Evolutionary conservation across 2,888 invertebrate species (phyloP).

Genomic region (Tiliacea citrago): DNA sequence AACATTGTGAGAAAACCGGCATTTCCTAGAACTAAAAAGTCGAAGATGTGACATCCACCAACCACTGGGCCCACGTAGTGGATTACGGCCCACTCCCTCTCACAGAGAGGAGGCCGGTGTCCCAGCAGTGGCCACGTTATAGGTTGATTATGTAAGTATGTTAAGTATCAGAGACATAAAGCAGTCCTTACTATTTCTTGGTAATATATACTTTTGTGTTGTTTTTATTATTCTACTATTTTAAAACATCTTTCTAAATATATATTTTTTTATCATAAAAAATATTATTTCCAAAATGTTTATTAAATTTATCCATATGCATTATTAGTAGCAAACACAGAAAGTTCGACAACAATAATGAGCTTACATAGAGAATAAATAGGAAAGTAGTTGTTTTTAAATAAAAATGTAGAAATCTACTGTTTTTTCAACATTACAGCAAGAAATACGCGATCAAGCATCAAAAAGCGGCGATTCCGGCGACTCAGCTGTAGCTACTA

Average conservation of each 20-base stretch:
- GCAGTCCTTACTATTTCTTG: not conserved
- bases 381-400: not conserved
- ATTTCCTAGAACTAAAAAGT: too few species aligned
- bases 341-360: not conserved
- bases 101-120: too few species aligned
- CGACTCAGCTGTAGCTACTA: constrained; percentile 76
- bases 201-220: not conserved
- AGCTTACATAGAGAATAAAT: not conserved
- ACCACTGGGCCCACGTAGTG: too few species aligned
- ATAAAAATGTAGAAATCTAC: not conserved
- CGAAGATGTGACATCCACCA: too few species aligned
- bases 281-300: not conserved
- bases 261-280: not conserved
- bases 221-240: not conserved
- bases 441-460: constrained; percentile 69
- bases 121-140: too few species aligned
- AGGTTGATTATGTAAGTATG: too few species aligned
- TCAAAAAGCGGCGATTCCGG: constrained; percentile 79
- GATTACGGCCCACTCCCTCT: too few species aligned
- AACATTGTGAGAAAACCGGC: too few species aligned
- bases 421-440: constrained; percentile 63
- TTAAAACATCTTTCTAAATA: not conserved
- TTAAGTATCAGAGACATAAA: not conserved
- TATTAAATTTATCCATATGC: not conserved
- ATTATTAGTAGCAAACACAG: not conserved